A percentile compares a stretch with the other conserved stretches of the same genome.
These are phyloP conservation scores for Daboia siamensis DNA, from an alignment of 2,113 vertebrate genomes.

Conservation along the genomic window DNA sequence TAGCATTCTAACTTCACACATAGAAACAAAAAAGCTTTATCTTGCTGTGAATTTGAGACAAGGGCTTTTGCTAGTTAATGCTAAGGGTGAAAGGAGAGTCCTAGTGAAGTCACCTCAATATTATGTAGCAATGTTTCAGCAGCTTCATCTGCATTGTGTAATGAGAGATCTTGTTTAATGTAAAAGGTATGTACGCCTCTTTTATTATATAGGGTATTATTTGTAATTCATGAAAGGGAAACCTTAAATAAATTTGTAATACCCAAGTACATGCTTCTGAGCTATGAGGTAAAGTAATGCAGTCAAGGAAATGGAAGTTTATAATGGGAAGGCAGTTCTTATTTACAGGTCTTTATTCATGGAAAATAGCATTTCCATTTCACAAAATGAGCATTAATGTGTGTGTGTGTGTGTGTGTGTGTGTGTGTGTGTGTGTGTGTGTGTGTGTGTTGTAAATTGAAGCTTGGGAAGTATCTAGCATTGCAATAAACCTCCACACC, in stretches of 20 bases:
- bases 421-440: no score
- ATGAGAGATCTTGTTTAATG: constrained; percentile 55
- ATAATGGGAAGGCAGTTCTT: not conserved
- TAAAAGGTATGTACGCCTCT: constrained; percentile 56
- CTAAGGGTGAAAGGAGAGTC: constrained; percentile 44
- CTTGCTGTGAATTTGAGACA: constrained; percentile 10
- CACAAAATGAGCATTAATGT: not conserved
- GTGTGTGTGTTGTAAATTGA: not conserved
- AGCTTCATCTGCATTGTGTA: constrained; percentile 59
- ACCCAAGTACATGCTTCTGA: constrained; percentile 31
- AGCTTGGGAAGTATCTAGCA: not conserved
- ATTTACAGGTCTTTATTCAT: not conserved
- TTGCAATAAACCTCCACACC: not conserved
- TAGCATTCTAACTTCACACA: constrained; percentile 30
- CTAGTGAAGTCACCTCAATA: constrained; percentile 41
- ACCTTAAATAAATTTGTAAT: constrained; percentile 74
- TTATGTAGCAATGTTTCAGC: constrained; percentile 63
- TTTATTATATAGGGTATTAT: constrained; percentile 70
- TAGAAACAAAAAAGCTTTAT: constrained; percentile 19
- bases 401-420: not conserved
- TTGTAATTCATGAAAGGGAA: constrained; percentile 62
- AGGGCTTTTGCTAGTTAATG: constrained; percentile 49
- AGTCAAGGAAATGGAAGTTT: not conserved
- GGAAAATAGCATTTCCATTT: not conserved
- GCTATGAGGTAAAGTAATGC: not conserved